phyloP scores from a whole-genome alignment of 2,797 vertebrate genomes.

The Alcedo quadribrachys region DNA sequence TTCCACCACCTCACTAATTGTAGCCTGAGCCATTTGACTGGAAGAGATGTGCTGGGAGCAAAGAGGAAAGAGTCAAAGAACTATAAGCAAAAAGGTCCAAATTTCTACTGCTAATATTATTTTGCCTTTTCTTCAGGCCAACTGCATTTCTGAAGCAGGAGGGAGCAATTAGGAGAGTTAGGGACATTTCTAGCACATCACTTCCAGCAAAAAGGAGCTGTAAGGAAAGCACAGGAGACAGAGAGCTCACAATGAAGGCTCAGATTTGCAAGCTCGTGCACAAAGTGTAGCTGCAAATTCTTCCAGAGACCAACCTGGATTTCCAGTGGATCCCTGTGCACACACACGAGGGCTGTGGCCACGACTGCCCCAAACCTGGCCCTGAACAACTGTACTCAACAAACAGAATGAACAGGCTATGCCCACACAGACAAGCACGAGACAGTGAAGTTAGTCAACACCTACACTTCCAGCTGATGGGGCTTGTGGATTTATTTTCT shows the following conservation, averaged over 20 bases:
- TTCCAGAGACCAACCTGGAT: neutral
- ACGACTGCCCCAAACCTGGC: constrained; percentile 28
- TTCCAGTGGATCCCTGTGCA: constrained; percentile 19
- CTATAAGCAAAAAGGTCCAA: constrained; percentile 17
- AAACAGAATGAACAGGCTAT: constrained; percentile 56
- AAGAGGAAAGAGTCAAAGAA: constrained; percentile 16
- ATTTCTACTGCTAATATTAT: constrained; percentile 10
- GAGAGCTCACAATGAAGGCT: constrained; percentile 32
- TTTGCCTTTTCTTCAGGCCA: constrained; percentile 50
- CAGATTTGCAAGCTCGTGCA: neutral
- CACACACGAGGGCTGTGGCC: constrained; percentile 23
- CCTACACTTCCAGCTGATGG: constrained; percentile 50
- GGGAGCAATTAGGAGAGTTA: neutral
- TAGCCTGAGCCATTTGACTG: constrained; percentile 63
- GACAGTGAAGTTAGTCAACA: constrained; percentile 58
- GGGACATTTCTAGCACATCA: constrained; percentile 42
- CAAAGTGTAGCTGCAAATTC: neutral
- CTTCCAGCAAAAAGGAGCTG: constrained; percentile 47
- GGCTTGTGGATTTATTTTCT: neutral
- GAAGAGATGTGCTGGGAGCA: constrained; percentile 48
- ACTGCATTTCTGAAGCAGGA: constrained; percentile 22
- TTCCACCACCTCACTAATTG: constrained; percentile 24
- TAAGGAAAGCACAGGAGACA: constrained; percentile 37
- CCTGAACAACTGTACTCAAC: constrained; percentile 38
- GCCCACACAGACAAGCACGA: constrained; percentile 65